phyloP scores from a whole-genome alignment of 2,888 invertebrate genomes.

The Lithophane ornitopus region DNA sequence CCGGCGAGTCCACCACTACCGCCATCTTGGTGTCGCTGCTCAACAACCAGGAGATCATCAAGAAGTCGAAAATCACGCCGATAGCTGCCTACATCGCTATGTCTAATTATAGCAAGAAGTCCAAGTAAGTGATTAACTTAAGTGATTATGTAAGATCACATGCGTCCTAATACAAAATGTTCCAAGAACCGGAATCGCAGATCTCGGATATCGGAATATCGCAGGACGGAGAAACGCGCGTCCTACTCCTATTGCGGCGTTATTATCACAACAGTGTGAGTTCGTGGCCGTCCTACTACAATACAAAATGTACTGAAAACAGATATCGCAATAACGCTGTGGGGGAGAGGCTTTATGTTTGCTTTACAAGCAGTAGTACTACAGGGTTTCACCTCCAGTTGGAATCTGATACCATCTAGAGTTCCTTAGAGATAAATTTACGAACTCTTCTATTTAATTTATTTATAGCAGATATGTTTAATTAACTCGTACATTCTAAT shows the following conservation, averaged over 20 bases:
- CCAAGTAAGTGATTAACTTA: conserved; percentile 88
- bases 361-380: not conserved
- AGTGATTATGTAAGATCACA: no score
- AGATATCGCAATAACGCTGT: no score
- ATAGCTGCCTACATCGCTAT: conserved; percentile 91
- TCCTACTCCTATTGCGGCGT: no score
- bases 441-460: not conserved
- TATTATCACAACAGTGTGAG: no score
- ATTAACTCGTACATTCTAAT: no score
- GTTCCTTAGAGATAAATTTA: not conserved
- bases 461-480: not conserved
- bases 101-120: conserved; percentile 91
- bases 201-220: no score
- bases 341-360: not conserved
- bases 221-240: no score
- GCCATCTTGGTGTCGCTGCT: conserved; percentile 89
- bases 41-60: conserved; percentile 84
- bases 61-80: conserved; percentile 83
- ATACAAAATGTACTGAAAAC: no score
- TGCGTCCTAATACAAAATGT: no score
- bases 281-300: no score
- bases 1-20: conserved; percentile 86
- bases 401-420: not conserved
- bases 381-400: not conserved
- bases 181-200: no score